These are phyloP conservation scores for Tenualosa thibaudeaui DNA, from an alignment of 2,797 vertebrate species.

Conservation along the genomic window DNA sequence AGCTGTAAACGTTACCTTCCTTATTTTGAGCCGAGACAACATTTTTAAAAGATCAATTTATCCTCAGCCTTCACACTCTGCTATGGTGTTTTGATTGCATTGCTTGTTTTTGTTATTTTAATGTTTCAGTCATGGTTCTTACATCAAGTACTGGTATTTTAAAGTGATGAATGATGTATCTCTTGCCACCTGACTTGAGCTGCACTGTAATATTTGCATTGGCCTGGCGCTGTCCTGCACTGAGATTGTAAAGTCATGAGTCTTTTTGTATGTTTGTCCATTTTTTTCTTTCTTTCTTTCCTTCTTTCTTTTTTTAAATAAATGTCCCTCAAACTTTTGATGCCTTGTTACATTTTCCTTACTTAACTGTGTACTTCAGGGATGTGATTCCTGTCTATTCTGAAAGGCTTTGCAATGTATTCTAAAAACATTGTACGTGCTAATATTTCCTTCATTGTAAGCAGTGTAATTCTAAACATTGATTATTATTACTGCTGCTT, in stretches of 20 bases:
- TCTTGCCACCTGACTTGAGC: background rate
- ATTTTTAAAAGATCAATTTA: background rate
- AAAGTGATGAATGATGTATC: background rate
- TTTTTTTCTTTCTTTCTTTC: conserved; percentile 38
- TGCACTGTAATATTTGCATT: conserved; percentile 11
- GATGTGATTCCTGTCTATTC: background rate
- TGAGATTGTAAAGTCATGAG: conserved; percentile 18
- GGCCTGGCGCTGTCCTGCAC: conserved; percentile 19
- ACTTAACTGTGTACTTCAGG: background rate
- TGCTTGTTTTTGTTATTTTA: conserved; percentile 1
- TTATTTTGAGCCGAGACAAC: background rate
- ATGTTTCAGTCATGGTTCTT: background rate
- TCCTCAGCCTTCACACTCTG: background rate
- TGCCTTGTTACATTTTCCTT: background rate
- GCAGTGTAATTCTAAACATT: background rate
- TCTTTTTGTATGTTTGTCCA: conserved; percentile 25
- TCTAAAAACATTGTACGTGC: background rate
- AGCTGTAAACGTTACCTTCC: background rate
- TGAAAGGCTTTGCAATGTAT: background rate
- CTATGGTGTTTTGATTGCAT: background rate
- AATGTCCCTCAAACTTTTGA: conserved; percentile 23
- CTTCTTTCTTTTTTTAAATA: conserved; percentile 40
- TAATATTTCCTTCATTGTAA: background rate
- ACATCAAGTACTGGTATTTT: conserved; percentile 10
- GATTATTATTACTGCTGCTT: background rate